Evolutionary conservation across 2,797 vertebrate genomes (phyloP).

Genomic region (Limosa lapponica): DNA sequence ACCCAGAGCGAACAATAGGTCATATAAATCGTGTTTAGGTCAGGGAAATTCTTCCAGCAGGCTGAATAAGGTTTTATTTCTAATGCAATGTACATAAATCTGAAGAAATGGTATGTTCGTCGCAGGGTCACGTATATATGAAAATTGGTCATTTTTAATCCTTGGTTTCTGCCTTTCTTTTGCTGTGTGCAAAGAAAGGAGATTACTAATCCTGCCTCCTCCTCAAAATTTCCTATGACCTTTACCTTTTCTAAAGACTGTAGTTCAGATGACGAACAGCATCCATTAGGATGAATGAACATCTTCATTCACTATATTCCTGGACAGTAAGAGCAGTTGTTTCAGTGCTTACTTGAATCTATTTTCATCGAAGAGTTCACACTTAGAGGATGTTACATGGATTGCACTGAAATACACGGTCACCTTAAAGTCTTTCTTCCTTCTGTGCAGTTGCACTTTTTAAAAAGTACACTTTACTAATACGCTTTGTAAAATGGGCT

Average conservation of each 20-base stretch:
- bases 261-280: background rate
- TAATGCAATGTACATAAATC: background rate
- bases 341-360: background rate
- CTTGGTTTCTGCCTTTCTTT: background rate
- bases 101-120: background rate
- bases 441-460: background rate
- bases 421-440: background rate
- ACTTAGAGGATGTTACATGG: background rate
- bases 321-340: background rate
- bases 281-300: background rate
- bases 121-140: fast-evolving
- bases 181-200: background rate
- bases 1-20: background rate
- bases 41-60: background rate
- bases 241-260: background rate
- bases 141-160: background rate
- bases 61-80: background rate
- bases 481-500: background rate
- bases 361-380: background rate
- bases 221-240: background rate
- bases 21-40: background rate
- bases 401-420: background rate
- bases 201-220: background rate
- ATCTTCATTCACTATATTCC: background rate
- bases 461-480: background rate